phyloP scores from a whole-genome alignment of 2,888 invertebrate genomes.

The Phymatocera aterrima region DNA sequence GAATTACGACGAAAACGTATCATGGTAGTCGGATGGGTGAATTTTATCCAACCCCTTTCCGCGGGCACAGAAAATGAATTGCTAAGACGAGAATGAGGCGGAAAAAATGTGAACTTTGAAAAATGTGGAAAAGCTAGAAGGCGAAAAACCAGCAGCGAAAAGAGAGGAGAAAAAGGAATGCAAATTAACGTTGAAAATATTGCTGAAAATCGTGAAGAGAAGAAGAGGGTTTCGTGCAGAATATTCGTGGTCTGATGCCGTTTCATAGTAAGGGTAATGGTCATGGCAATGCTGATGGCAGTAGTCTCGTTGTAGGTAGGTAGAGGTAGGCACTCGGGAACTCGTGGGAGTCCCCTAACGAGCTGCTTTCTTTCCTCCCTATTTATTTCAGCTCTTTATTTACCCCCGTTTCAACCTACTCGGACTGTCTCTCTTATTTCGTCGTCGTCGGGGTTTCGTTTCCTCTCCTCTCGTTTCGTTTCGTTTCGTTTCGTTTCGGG shows the following conservation, averaged over 20 bases:
- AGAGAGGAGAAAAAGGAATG: neutral
- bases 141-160: too few species aligned
- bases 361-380: constrained; percentile 70
- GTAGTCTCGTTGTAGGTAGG: neutral
- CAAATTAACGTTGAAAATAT: constrained; percentile 24
- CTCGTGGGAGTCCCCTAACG: constrained; percentile 58
- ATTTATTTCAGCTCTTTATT: constrained; percentile 66
- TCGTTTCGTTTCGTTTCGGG: neutral
- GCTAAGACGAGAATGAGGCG: too few species aligned
- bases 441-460: constrained; percentile 41
- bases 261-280: neutral
- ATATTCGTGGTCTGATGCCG: constrained; percentile 12
- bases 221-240: neutral
- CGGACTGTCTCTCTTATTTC: neutral
- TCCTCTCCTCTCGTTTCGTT: constrained; percentile 52
- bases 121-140: neutral
- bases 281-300: neutral
- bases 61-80: too few species aligned
- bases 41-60: too few species aligned
- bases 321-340: constrained; percentile 16
- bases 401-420: constrained; percentile 12
- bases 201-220: constrained; percentile 8
- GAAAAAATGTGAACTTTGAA: too few species aligned
- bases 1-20: too few species aligned
- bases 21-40: too few species aligned